A percentile compares a stretch with the other conserved stretches of the same genome.
phyloP scores from a whole-genome alignment of 2,888 invertebrate species.

The Dolomedes plantarius region DNA sequence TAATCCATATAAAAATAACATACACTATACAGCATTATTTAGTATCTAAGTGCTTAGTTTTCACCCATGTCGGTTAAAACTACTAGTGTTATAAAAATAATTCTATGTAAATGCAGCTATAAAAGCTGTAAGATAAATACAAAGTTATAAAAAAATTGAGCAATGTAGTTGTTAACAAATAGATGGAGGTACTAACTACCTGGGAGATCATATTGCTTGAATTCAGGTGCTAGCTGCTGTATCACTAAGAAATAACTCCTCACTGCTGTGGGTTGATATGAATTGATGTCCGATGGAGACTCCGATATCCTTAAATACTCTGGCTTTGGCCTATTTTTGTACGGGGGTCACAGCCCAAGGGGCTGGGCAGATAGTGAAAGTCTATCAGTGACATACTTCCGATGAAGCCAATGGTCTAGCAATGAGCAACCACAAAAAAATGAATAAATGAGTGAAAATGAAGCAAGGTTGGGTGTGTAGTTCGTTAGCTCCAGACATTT shows the following conservation, averaged over 20 bases:
- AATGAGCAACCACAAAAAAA: not conserved
- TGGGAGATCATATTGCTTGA: not conserved
- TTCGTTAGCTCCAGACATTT: not conserved
- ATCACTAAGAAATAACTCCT: not conserved
- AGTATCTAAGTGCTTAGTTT: too few species aligned
- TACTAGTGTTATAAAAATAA: too few species aligned
- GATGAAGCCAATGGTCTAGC: not conserved
- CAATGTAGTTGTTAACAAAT: too few species aligned
- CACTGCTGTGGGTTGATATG: not conserved
- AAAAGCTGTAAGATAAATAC: too few species aligned
- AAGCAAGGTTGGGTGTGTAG: slow-evolving; percentile 4
- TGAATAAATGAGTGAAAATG: not conserved
- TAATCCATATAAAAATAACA: too few species aligned
- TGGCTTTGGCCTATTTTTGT: slow-evolving; percentile 41
- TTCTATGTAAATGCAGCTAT: too few species aligned
- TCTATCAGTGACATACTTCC: slow-evolving; percentile 58
- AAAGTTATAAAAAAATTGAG: too few species aligned
- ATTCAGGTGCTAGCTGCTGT: not conserved
- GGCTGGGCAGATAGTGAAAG: slow-evolving; percentile 62
- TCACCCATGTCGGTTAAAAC: too few species aligned
- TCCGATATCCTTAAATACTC: slow-evolving; percentile 41
- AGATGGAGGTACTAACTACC: too few species aligned
- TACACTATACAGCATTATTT: too few species aligned
- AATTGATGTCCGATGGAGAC: not conserved
- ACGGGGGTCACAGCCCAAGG: slow-evolving; percentile 29